Conservation (phyloP, 1,140 invertebrate genomes). For the Drosophila insularis region DNA sequence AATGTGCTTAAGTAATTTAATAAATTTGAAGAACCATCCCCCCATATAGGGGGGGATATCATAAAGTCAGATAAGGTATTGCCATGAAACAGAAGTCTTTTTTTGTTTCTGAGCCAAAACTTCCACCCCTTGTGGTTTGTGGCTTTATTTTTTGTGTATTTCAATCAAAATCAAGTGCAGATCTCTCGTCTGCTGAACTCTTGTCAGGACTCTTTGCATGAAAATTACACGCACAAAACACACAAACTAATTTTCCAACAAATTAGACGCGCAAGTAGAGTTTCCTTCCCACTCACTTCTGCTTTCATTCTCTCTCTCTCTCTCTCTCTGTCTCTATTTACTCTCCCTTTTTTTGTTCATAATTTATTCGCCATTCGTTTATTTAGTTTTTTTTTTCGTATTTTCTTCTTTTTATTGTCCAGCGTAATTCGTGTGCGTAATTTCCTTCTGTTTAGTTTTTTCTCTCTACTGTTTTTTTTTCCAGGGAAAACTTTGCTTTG, state of each 20-base stretch:
- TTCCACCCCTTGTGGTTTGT: not conserved
- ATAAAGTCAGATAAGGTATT: no score
- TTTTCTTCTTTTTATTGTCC: conserved; percentile 70
- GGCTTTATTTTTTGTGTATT: conserved; percentile 35
- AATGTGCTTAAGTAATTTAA: no score
- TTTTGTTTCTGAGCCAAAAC: not conserved
- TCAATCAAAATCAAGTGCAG: conserved; percentile 79
- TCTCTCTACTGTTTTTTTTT: conserved; percentile 15
- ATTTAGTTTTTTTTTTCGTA: conserved; percentile 24
- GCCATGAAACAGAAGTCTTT: not conserved
- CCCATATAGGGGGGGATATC: no score
- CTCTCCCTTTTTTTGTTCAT: conserved; percentile 56
- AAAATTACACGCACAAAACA: conserved; percentile 76
- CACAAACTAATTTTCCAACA: conserved; percentile 80
- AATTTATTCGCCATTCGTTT: conserved; percentile 68
- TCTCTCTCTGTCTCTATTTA: not conserved
- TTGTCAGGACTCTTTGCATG: conserved; percentile 47
- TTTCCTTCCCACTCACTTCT: not conserved
- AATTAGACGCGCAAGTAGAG: conserved; percentile 74
- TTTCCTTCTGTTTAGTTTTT: conserved; percentile 69
- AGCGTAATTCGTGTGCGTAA: conserved; percentile 77
- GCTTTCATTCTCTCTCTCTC: conserved; percentile 21
- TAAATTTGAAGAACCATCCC: no score
- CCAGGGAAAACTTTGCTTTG: conserved; percentile 67
- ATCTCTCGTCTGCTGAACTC: conserved; percentile 41